Evolutionary conservation across 2,888 invertebrate genomes (phyloP).

Genomic region (Eupithecia abbreviata): DNA sequence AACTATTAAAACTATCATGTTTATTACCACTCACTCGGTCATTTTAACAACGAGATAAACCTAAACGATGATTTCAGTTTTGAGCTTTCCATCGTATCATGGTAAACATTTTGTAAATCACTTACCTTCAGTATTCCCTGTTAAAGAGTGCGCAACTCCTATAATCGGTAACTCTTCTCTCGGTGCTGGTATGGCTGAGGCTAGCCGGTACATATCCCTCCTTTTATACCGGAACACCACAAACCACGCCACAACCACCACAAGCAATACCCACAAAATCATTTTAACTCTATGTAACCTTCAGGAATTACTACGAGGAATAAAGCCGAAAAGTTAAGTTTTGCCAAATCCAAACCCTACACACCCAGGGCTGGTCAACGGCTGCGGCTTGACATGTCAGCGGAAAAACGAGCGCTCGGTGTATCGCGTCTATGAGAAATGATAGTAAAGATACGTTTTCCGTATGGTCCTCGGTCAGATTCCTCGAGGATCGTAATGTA

Average conservation of each 20-base stretch:
- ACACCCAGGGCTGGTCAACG: constrained; percentile 28
- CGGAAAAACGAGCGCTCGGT: constrained; percentile 18
- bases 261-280: constrained; percentile 58
- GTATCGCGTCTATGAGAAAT: constrained; percentile 27
- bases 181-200: constrained; percentile 51
- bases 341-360: not conserved
- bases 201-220: constrained; percentile 64
- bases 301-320: not conserved
- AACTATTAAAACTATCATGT: too few species aligned
- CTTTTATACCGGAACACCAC: constrained; percentile 58
- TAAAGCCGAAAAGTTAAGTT: not conserved
- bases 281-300: constrained; percentile 45
- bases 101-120: not conserved
- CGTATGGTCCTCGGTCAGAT: constrained; percentile 50
- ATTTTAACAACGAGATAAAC: too few species aligned
- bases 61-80: too few species aligned
- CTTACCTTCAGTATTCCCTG: constrained; percentile 66
- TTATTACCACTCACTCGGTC: too few species aligned
- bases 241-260: constrained; percentile 53
- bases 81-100: too few species aligned
- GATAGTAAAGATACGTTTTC: constrained; percentile 45
- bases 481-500: constrained; percentile 57
- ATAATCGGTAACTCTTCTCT: constrained; percentile 57
- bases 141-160: constrained; percentile 60
- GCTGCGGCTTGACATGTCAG: constrained; percentile 15